Conservation (phyloP, 2,888 invertebrate species). For the Heteromyza rotundicornis region DNA sequence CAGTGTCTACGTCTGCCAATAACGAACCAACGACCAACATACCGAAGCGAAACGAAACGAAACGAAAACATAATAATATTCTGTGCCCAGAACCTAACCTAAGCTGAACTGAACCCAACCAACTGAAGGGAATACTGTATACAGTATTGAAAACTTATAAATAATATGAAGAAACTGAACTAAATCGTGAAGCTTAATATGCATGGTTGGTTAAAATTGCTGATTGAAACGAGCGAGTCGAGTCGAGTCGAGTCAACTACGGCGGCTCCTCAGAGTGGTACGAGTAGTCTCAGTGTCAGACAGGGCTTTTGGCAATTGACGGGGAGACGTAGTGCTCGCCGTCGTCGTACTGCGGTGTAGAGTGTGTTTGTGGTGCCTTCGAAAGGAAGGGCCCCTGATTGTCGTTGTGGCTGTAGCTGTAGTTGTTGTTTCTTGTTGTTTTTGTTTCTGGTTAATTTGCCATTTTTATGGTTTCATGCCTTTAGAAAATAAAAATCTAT, state of each 20-base stretch:
- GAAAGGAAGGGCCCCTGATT: conserved; percentile 31
- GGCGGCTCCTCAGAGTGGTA: no score
- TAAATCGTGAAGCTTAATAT: conserved; percentile 54
- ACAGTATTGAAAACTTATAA: conserved; percentile 1
- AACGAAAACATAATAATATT: no score
- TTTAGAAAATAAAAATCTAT: conserved; percentile 24
- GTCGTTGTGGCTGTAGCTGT: conserved; percentile 24
- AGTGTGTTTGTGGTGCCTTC: conserved; percentile 46
- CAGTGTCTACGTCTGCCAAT: conserved; percentile 15
- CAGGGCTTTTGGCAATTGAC: no score
- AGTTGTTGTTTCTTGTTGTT: no score
- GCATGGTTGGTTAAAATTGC: conserved; percentile 55
- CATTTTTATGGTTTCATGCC: conserved; percentile 57
- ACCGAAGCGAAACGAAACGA: no score
- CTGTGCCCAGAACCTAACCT: no score
- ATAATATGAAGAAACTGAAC: not conserved
- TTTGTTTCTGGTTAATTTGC: conserved; percentile 57
- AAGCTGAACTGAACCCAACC: no score
- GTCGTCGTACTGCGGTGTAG: conserved; percentile 30
- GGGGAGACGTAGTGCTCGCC: not conserved
- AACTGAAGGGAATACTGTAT: no score
- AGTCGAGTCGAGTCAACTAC: no score
- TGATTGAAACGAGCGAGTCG: conserved; percentile 22
- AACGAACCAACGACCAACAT: no score
- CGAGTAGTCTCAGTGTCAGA: no score